Evolutionary conservation across 1,140 invertebrate genomes (phyloP).

Genomic region (Zaprionus ornatus): DNA sequence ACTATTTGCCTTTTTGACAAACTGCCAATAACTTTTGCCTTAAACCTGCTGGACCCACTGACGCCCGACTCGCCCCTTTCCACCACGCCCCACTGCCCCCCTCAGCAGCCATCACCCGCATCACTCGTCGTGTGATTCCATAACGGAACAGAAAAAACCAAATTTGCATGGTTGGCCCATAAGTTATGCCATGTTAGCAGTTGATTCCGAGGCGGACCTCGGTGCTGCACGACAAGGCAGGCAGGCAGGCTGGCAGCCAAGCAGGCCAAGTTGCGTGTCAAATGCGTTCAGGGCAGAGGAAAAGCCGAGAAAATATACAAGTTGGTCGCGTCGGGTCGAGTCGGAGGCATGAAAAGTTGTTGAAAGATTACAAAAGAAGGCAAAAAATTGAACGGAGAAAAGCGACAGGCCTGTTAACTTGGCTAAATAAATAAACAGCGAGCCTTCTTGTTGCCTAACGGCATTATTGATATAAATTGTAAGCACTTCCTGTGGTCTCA

Average conservation of each 20-base stretch:
- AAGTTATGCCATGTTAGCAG: conserved; percentile 82
- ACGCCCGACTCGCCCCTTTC: conserved; percentile 23
- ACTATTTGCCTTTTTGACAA: conserved; percentile 59
- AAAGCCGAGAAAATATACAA: conserved; percentile 21
- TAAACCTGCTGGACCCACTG: conserved; percentile 34
- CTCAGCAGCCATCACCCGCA: not conserved
- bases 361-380: conserved; percentile 64
- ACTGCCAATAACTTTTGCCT: conserved; percentile 75
- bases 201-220: conserved; percentile 65
- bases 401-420: conserved; percentile 42
- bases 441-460: conserved; percentile 33
- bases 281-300: conserved; percentile 47
- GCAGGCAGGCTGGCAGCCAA: not conserved
- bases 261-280: conserved; percentile 65
- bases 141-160: conserved; percentile 8
- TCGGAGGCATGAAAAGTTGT: conserved; percentile 38
- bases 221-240: conserved; percentile 22
- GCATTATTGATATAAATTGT: conserved; percentile 77
- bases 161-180: conserved; percentile 69
- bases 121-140: not conserved
- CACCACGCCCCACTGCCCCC: conserved; percentile 11
- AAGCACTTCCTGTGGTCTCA: conserved; percentile 49
- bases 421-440: conserved; percentile 39
- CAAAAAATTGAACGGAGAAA: conserved; percentile 10
- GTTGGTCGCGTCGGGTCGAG: conserved; percentile 10